Evolutionary conservation across 2,113 vertebrate genomes (phyloP).

Genomic region (human): GRCh38 chr6:135146001-135146500

Average conservation of each 20-base stretch:
- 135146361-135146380: not conserved
- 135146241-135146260: conserved; percentile 7
- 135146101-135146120: not conserved
- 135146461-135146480: not conserved
- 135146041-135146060: not conserved
- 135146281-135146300: conserved; percentile 49
- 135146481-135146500: not conserved
- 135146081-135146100: not conserved
- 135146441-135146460: not conserved
- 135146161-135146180: not conserved
- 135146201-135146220: conserved; percentile 15
- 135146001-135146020: not conserved
- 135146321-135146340: conserved; percentile 2
- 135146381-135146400: not conserved
- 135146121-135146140: not conserved
- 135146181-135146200: not conserved
- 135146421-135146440: not conserved
- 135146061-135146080: not conserved
- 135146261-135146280: conserved; percentile 13
- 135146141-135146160: not conserved
- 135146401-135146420: not conserved
- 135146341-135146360: not conserved
- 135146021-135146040: not conserved
- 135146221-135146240: not conserved
- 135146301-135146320: conserved; percentile 27